Evolutionary conservation across 2,113 vertebrate genomes (phyloP), one percentile per base, ranked within the genome.

Genomic region (Toxotes chatareus): DNA sequence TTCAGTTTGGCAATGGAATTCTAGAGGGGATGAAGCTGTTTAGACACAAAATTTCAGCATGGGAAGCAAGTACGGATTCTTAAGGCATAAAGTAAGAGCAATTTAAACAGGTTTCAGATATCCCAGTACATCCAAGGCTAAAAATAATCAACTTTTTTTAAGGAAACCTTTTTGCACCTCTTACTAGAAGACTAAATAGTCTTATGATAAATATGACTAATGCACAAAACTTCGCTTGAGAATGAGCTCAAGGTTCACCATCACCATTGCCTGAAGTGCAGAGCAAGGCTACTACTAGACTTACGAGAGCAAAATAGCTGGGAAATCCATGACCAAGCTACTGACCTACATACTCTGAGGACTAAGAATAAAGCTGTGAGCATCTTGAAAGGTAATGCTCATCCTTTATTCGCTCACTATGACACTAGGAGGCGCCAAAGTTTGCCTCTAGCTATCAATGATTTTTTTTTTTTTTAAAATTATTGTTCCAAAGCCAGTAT

Each of bases 361-460:
- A 40, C 74, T 86, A 81, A 84, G 80, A 88, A 86, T 86, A 86
- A 83, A 69, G 61, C 42, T n/a, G 67, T 21, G 23, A 53, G 17
- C 42, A 34, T 80, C 44, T 65, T 72, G 60, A 86, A 82, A 85
- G 79, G 3, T 21, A 60, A 72, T 19, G n/a, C 57, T 75, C 56
- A 56, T 34, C 23, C 19, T 68, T 21, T 21, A 16, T 53, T 72
- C 40, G 42, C 31, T 27, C 11, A 10, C 57, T 60, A 14, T 69
- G 42, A 69, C 84, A 82, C 46, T 31, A 0, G 49, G 74, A 34
- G 78, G 75, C n/a, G 23, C 76, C 64, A 53, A 57, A 53, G 31
- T n/a, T 13, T 7, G 23, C n/a, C 42, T 67, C 1, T 57, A 10
- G 31, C 14, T 10, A 16, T 49, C 32, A 21, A 9, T 64, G 1